These are phyloP conservation scores for Neoniphon sammara DNA, from an alignment of 2,797 vertebrate species.

Conservation along the genomic window DNA sequence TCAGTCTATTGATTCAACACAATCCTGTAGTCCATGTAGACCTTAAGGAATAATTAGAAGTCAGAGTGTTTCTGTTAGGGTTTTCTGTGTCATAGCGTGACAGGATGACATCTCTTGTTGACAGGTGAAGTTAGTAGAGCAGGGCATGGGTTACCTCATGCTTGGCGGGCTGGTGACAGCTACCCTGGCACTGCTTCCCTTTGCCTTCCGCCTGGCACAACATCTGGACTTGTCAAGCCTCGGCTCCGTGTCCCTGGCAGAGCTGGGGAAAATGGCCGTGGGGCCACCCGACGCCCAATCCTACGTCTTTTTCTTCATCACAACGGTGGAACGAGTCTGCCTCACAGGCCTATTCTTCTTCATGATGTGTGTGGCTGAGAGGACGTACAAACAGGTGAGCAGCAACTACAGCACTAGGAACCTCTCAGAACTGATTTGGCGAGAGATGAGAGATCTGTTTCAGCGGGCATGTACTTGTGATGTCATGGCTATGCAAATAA, in stretches of 20 bases:
- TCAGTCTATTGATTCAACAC: background rate
- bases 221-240: conserved; percentile 85
- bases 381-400: conserved; percentile 95
- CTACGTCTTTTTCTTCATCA: conserved; percentile 86
- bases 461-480: background rate
- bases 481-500: background rate
- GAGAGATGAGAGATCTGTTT: too few species aligned
- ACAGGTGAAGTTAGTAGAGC: conserved; percentile 94
- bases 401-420: too few species aligned
- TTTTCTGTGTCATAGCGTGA: background rate
- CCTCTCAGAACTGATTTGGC: too few species aligned
- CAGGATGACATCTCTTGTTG: conserved; percentile 8
- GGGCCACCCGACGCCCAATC: conserved; percentile 77
- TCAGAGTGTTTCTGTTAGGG: background rate
- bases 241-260: conserved; percentile 77
- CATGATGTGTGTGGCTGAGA: conserved; percentile 98
- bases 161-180: conserved; percentile 89
- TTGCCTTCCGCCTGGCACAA: conserved; percentile 88
- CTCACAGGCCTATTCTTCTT: conserved; percentile 97
- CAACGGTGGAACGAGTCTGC: conserved; percentile 89
- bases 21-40: background rate
- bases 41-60: background rate
- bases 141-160: conserved; percentile 92
- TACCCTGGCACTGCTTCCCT: conserved; percentile 88
- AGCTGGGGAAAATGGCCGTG: conserved; percentile 84